These are phyloP conservation scores for Caenorhabditis inopinata DNA, from an alignment of 1,140 invertebrate genomes.

Conservation along the genomic window DNA sequence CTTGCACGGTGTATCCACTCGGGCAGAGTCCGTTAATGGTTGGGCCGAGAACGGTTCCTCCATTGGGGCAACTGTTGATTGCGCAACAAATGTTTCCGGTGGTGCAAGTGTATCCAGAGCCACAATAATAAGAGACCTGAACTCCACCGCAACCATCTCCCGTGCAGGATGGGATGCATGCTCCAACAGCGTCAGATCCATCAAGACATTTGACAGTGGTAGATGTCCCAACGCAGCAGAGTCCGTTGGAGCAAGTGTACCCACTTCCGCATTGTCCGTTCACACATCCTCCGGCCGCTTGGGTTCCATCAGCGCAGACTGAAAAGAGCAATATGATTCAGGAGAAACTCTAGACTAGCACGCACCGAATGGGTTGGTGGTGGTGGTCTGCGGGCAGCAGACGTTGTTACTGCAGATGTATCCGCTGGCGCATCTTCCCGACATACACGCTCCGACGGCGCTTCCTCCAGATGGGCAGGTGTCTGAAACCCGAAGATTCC, in stretches of 20 bases:
- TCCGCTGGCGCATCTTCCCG: slow-evolving; percentile 57
- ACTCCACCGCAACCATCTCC: slow-evolving; percentile 55
- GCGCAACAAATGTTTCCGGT: slow-evolving; percentile 65
- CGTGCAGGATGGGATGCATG: slow-evolving; percentile 58
- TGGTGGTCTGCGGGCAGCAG: slow-evolving; percentile 50
- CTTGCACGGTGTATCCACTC: slow-evolving; percentile 54
- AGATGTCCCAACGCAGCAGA: slow-evolving; percentile 62
- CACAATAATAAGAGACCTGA: slow-evolving; percentile 41
- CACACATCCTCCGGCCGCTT: slow-evolving; percentile 65
- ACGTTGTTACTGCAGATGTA: slow-evolving; percentile 51
- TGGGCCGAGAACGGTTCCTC: slow-evolving; percentile 57
- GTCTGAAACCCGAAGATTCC: slow-evolving; percentile 45
- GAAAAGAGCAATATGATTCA: not conserved
- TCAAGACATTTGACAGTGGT: slow-evolving; percentile 62
- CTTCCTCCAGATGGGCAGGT: slow-evolving; percentile 57
- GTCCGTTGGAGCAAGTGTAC: slow-evolving; percentile 63
- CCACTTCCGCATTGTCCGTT: slow-evolving; percentile 63
- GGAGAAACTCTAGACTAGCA: not conserved
- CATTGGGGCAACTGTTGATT: slow-evolving; percentile 56
- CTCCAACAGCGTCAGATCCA: slow-evolving; percentile 63
- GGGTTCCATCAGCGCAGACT: slow-evolving; percentile 65
- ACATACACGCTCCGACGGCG: slow-evolving; percentile 57
- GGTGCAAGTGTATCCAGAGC: slow-evolving; percentile 61
- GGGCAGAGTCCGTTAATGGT: slow-evolving; percentile 63
- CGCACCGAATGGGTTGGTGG: slow-evolving; percentile 52